phyloP scores from a whole-genome alignment of 2,797 vertebrate genomes.

The Fundulus diaphanus region DNA sequence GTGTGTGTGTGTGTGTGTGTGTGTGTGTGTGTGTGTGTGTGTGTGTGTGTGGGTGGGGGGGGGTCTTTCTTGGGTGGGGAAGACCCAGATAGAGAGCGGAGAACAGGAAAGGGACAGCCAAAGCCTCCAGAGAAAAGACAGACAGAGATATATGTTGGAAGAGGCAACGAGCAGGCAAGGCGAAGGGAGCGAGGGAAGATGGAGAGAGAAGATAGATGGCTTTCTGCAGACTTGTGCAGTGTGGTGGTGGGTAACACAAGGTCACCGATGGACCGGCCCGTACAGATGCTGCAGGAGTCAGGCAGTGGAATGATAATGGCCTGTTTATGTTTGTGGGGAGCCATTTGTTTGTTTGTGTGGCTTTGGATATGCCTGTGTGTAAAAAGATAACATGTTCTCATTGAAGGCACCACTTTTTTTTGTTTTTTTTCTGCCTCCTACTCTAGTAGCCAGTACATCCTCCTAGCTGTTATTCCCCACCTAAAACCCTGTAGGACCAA shows the following conservation, averaged over 20 bases:
- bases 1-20: neutral
- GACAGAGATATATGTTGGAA: slow-evolving; percentile 42
- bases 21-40: neutral
- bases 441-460: slow-evolving; percentile 3
- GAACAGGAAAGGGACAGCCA: slow-evolving; percentile 45
- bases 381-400: slow-evolving; percentile 29
- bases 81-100: slow-evolving; percentile 34
- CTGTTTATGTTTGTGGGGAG: slow-evolving; percentile 53
- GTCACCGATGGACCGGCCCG: slow-evolving; percentile 70
- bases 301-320: slow-evolving; percentile 74
- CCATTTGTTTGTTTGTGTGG: slow-evolving; percentile 53
- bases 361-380: slow-evolving; percentile 45
- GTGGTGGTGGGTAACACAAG: slow-evolving; percentile 65
- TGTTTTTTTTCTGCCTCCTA: slow-evolving; percentile 35
- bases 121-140: slow-evolving; percentile 52
- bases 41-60: neutral
- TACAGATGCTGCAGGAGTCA: slow-evolving; percentile 62
- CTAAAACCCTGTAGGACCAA: slow-evolving; percentile 33
- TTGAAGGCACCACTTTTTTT: slow-evolving; percentile 45
- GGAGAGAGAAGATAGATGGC: slow-evolving; percentile 58
- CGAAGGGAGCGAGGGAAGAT: slow-evolving; percentile 43
- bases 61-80: slow-evolving; percentile 9
- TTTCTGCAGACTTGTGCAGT: slow-evolving; percentile 72
- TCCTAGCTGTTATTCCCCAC: slow-evolving; percentile 14
- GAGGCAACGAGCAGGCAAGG: neutral